These are phyloP conservation scores for Rhodophaea formosa DNA, from an alignment of 2,888 invertebrate genomes.

Conservation along the genomic window DNA sequence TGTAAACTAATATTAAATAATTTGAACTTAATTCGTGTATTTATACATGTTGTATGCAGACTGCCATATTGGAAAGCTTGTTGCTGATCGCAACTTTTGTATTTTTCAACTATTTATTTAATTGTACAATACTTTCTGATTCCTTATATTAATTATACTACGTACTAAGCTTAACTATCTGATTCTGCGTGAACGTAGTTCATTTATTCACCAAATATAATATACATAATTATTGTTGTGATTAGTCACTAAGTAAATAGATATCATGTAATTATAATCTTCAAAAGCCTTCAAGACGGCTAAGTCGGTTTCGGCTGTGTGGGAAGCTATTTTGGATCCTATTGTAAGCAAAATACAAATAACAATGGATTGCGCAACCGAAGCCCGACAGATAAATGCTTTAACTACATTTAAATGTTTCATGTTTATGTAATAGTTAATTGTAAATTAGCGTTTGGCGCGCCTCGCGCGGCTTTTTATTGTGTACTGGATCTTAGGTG, in stretches of 20 bases:
- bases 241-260: slow-evolving; percentile 69
- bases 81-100: not conserved
- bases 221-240: slow-evolving; percentile 64
- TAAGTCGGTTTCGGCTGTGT: slow-evolving; percentile 55
- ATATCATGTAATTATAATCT: slow-evolving; percentile 50
- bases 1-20: slow-evolving; percentile 8
- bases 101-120: slow-evolving; percentile 1
- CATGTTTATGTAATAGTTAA: slow-evolving; percentile 66
- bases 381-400: slow-evolving; percentile 69
- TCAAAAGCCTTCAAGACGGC: slow-evolving; percentile 78
- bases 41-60: slow-evolving; percentile 13
- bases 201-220: slow-evolving; percentile 25
- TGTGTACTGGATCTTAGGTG: slow-evolving; percentile 47
- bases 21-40: slow-evolving; percentile 15
- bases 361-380: slow-evolving; percentile 43
- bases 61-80: slow-evolving; percentile 11
- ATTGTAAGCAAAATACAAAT: slow-evolving; percentile 10
- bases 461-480: slow-evolving; percentile 46
- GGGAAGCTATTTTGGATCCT: slow-evolving; percentile 17
- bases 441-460: slow-evolving; percentile 59
- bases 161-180: slow-evolving; percentile 8
- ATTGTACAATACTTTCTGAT: slow-evolving; percentile 2
- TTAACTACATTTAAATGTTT: slow-evolving; percentile 78
- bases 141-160: not conserved
- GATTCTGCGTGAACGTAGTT: slow-evolving; percentile 5